Evolutionary conservation across 1,140 invertebrate species (phyloP), one percentile per base, ranked within the genome.

Genomic region (Telenomus remus): DNA sequence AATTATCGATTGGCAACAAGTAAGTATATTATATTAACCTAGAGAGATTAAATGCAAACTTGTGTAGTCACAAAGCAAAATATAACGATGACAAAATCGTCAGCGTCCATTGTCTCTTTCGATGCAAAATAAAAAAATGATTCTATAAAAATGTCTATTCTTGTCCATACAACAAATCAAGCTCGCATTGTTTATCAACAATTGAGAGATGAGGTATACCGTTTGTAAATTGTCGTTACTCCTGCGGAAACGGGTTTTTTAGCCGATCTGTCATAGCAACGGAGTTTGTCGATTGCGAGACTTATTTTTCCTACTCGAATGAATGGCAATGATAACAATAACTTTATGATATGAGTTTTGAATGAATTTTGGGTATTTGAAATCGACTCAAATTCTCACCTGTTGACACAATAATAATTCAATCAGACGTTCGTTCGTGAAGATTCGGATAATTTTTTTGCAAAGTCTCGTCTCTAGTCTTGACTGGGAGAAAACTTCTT

Each of bases 221-320:
- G 77, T 66, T 80, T 82, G 10, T 73, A 50, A 14, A 82, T 64
- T 73, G 79, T 79, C 54, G 44, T 71, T 50, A 61, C 69, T 69
- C 59, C 37, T 14, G 70, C 61, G 4, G 63, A 68, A 33, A 78
- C 39, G 43, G 49, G 16, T 56, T 65, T 72, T 65, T 81, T 82
- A n/a, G 47, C 37, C 11, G 60, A 33, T 60, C 57, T 7, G 47
- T 10, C 47, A 49, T 49, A 27, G 19, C 19, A 27, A 27, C 19
- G 6, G 19, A 6, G 6, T 6, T 27, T 27, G 19, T 27, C 19
- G 19, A 27, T 27, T 27, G 19, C 19, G 19, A 27, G n/a, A n/a
- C n/a, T n/a, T n/a, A n/a, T 27, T 27, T 27, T 3, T 27, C 19
- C 19, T 27, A 27, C 6, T 27, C 6, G 19, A 27, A 6, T 27